Percentiles rank a stretch among this genome's conserved stretches.
phyloP scores from a whole-genome alignment of 37 sponge, comb jelly and placozoan species.

The Hexactinellida sp. region DNA sequence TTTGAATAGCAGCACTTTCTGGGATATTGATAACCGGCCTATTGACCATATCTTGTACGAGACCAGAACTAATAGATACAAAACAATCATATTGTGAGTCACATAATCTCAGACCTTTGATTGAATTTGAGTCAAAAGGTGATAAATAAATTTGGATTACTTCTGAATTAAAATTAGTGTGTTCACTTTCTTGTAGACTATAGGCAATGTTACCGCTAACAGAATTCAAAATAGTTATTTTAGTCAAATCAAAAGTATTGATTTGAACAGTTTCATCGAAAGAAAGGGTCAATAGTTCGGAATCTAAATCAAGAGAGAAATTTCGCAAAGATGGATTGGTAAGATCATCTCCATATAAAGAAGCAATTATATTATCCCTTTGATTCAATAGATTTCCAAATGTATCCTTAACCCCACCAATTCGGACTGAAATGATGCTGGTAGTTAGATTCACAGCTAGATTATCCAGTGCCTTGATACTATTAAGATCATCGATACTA shows the following conservation, averaged over 20 bases:
- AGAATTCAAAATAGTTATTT: constrained; percentile 26
- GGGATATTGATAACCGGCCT: constrained; percentile 20
- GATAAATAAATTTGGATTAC: background rate
- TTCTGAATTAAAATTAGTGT: background rate
- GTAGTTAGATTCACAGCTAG: constrained; percentile 33
- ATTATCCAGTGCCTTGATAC: constrained; percentile 31
- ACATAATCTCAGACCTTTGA: background rate
- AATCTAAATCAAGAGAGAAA: constrained; percentile 44
- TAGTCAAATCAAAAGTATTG: constrained; percentile 25
- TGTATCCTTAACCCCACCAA: constrained; percentile 37
- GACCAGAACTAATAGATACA: constrained; percentile 27
- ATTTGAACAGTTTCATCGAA: constrained; percentile 63
- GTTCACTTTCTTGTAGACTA: background rate
- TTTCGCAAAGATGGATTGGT: constrained; percentile 44
- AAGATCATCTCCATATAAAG: constrained; percentile 33
- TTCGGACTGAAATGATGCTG: constrained; percentile 28
- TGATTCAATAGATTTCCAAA: constrained; percentile 38
- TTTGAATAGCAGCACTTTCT: constrained; percentile 16
- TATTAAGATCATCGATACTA: constrained; percentile 46
- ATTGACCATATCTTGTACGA: constrained; percentile 43
- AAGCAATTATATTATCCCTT: background rate
- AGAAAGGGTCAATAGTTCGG: constrained; percentile 35
- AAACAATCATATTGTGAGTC: constrained; percentile 20
- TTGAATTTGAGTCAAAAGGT: background rate
- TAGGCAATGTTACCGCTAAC: background rate